These are phyloP conservation scores for Sinhomidia bicolor DNA, from an alignment of 2,888 invertebrate species.

Conservation along the genomic window DNA sequence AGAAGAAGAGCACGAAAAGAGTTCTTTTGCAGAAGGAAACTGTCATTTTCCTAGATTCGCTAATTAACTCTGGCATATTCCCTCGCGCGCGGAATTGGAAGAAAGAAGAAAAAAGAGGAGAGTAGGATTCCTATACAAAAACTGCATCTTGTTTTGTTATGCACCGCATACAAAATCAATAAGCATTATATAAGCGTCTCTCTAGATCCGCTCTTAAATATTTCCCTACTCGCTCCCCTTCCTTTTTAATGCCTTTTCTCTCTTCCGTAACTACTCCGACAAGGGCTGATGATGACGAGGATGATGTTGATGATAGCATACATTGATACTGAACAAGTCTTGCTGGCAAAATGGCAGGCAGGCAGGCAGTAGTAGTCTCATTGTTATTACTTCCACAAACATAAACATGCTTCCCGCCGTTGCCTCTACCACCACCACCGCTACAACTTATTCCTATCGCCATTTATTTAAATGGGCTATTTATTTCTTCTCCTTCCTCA, in stretches of 20 bases:
- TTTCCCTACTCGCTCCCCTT: no score
- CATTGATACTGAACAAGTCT: constrained; percentile 10
- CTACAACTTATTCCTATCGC: not conserved
- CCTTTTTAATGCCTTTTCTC: constrained; percentile 3
- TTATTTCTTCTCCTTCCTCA: constrained; percentile 12
- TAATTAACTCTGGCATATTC: constrained; percentile 22
- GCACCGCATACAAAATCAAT: constrained; percentile 19
- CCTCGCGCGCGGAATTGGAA: not conserved
- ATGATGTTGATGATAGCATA: not conserved
- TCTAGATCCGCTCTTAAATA: constrained; percentile 14
- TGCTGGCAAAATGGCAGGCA: no score
- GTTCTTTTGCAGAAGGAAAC: constrained; percentile 18
- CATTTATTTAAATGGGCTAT: constrained; percentile 32
- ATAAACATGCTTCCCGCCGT: not conserved
- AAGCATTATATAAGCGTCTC: constrained; percentile 19
- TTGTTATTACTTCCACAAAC: constrained; percentile 21
- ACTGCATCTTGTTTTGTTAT: not conserved
- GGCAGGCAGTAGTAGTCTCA: no score
- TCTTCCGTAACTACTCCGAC: not conserved
- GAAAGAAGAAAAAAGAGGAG: not conserved
- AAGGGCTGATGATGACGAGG: not conserved
- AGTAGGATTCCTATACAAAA: not conserved
- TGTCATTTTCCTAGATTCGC: constrained; percentile 28
- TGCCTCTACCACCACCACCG: not conserved
- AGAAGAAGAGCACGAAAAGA: not conserved